These are phyloP conservation scores for Tympanoctomys barrerae DNA, from an alignment of 2,797 vertebrate genomes.

Conservation along the genomic window DNA sequence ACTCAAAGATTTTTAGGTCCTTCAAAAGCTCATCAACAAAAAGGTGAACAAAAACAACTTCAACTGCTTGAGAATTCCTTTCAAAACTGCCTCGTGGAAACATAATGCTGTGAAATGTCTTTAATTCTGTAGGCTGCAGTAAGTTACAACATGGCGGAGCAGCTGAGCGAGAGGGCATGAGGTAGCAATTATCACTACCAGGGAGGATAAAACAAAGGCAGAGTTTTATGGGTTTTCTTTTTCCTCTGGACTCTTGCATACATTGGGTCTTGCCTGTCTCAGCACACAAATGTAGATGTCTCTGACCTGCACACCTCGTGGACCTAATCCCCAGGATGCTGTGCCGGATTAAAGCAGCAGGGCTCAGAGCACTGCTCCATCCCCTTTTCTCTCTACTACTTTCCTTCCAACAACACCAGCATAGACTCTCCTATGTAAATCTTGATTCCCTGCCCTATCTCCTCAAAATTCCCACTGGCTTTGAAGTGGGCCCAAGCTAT, in stretches of 20 bases:
- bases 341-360: not conserved
- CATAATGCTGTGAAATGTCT: slow-evolving; percentile 12
- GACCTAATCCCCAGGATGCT: not conserved
- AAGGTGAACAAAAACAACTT: slow-evolving; percentile 54
- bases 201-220: not conserved
- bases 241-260: not conserved
- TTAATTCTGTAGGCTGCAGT: slow-evolving; percentile 50
- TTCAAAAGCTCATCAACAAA: slow-evolving; percentile 74
- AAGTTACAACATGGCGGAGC: not conserved
- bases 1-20: slow-evolving; percentile 62
- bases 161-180: not conserved
- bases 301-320: not conserved
- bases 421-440: not conserved
- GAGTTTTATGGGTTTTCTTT: not conserved
- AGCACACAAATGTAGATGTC: not conserved
- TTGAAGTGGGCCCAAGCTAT: not conserved
- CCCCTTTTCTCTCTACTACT: not conserved
- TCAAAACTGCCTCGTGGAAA: slow-evolving; percentile 55
- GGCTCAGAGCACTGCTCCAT: not conserved
- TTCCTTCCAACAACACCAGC: not conserved
- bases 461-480: not conserved
- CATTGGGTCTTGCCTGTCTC: not conserved
- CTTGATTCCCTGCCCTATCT: not conserved
- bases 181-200: not conserved
- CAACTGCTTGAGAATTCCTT: slow-evolving; percentile 60